Base-by-base conservation (phyloP, 2,797 vertebrate species). In the Sebastes glaucus region DNA sequence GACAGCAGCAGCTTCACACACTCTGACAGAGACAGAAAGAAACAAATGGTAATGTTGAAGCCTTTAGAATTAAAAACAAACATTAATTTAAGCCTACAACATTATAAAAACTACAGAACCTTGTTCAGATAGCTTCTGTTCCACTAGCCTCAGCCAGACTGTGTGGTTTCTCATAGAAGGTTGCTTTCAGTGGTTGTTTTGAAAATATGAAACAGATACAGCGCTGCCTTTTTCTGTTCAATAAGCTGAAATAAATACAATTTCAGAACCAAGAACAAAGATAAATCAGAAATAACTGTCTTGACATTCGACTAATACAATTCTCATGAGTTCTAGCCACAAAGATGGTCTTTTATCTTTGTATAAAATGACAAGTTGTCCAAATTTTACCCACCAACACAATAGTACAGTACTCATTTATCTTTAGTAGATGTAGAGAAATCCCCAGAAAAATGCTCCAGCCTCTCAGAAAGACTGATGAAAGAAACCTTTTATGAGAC, bases 1-100 rank as follows among this genome's bases (percentile, higher is more conserved):
- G 94, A 97, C 95, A 99, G 97, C 97, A 99, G 97, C 96, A 98
- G 96, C 94, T 96, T 97, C 92, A 98, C 96, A 95, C 97, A 98
- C 84, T 99, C 98, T 99, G 90, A 16, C 64, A 22, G 52, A 42
- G 32, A 35, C 1, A 66, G 35, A 20, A 30, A 66, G 28, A 20
- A 25, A 11, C 14, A 23, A 18, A 35, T 1, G 35, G 32, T 7
- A 0, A 46, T 42, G 20, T 3, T 22, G 18, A 6, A 11, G 2
- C 8, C 20, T 11, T 1, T 18, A 32, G 27, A 22, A 25, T 46
- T 0, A 32, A 78, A n/a, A n/a, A n/a, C n/a, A n/a, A n/a, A 18
- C 6, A 6, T 2, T 10, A 14, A 28, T 13, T 32, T 25, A 4
- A 59, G 4, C 5, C 23, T 18, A 7, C 35, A 52, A 2, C 18